Percentiles rank a stretch among this genome's conserved stretches.
phyloP scores from a whole-genome alignment of 2,888 invertebrate genomes.

The Ichneumon xanthorius region DNA sequence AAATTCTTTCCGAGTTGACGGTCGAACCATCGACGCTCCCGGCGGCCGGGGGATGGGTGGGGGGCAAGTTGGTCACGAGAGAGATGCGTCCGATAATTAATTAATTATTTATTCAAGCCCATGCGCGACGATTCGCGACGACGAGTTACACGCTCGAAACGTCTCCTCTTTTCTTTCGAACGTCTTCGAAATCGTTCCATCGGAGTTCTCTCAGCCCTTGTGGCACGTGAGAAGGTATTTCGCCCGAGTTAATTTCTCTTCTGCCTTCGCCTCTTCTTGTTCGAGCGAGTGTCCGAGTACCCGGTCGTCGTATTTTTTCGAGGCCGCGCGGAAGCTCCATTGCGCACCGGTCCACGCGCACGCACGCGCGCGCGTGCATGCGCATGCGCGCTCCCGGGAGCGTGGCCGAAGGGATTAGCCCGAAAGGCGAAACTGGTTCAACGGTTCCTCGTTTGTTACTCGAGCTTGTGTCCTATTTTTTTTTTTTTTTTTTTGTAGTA shows the following conservation, averaged over 20 bases:
- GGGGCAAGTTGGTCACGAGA: slow-evolving; percentile 9
- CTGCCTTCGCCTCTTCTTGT: neutral
- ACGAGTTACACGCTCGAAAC: slow-evolving; percentile 16
- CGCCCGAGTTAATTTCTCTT: slow-evolving; percentile 38
- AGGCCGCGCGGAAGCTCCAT: neutral
- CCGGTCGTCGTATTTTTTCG: neutral
- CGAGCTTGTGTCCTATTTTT: neutral
- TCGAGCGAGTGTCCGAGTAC: neutral
- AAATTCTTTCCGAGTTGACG: slow-evolving; percentile 7
- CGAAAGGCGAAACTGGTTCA: slow-evolving; percentile 79
- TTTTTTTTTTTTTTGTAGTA: too few species aligned
- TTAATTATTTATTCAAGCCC: slow-evolving; percentile 69
- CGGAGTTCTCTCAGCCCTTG: slow-evolving; percentile 27
- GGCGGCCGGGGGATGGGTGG: neutral
- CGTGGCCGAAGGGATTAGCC: slow-evolving; percentile 69
- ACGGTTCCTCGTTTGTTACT: slow-evolving; percentile 70
- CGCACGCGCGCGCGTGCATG: neutral
- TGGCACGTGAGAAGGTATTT: slow-evolving; percentile 65
- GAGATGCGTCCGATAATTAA: slow-evolving; percentile 54
- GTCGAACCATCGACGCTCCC: slow-evolving; percentile 18
- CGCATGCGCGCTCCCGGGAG: slow-evolving; percentile 16
- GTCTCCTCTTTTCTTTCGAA: slow-evolving; percentile 15
- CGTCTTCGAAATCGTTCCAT: neutral
- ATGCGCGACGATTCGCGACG: slow-evolving; percentile 46
- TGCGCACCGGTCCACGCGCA: neutral